Evolutionary conservation across 1,140 invertebrate species (phyloP).

Genomic region (Sminthurinus signatus): DNA sequence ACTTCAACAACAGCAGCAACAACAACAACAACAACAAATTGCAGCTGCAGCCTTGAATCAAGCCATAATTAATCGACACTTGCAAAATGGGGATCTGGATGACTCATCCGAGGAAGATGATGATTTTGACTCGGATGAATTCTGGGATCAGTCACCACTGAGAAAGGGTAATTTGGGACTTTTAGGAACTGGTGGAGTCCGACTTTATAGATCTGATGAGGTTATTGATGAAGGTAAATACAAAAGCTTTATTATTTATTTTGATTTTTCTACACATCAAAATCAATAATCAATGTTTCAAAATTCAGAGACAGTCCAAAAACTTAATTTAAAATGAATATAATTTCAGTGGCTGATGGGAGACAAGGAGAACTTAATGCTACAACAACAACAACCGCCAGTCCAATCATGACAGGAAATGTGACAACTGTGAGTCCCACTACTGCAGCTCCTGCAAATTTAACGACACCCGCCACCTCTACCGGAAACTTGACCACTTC

Average conservation of each 20-base stretch:
- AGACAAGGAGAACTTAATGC: no score
- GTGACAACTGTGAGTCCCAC: background rate
- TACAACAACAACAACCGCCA: no score
- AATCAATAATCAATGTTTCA: no score
- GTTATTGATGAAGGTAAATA: no score
- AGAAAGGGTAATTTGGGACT: background rate
- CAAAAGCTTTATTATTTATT: no score
- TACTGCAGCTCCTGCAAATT: background rate
- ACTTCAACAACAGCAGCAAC: conserved; percentile 1
- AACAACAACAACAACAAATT: conserved; percentile 2
- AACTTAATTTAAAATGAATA: no score
- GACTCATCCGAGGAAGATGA: conserved; percentile 2
- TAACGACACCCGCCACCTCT: background rate
- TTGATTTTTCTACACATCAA: no score
- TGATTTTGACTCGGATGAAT: background rate
- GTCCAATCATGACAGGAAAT: no score
- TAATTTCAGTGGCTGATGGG: no score
- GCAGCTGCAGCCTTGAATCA: background rate
- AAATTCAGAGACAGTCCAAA: no score
- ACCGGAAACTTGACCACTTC: background rate
- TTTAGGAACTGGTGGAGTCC: background rate
- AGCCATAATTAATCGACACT: background rate
- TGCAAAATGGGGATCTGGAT: background rate
- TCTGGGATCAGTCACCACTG: background rate
- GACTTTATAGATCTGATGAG: no score